Evolutionary conservation across 2,797 vertebrate species (phyloP).

Genomic region (Bradypodion ventrale): DNA sequence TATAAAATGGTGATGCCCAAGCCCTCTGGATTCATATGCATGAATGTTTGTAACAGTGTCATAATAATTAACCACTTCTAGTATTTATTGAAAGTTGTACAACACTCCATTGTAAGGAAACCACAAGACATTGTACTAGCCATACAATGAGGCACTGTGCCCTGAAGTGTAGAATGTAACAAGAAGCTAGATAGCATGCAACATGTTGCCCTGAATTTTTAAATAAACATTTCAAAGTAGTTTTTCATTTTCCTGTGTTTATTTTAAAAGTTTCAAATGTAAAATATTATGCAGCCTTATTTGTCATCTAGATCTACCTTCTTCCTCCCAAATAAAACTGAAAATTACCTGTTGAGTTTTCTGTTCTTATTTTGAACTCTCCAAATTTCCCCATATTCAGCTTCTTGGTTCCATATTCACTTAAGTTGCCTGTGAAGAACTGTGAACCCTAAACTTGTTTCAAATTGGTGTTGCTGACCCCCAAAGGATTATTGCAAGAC

Average conservation of each 20-base stretch:
- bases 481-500: too few relatives aligned
- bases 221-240: neutral
- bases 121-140: constrained; percentile 17
- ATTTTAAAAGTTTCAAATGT: neutral
- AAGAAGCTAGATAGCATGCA: constrained; percentile 7
- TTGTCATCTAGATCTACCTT: neutral
- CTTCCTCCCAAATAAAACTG: neutral
- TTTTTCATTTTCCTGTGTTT: neutral
- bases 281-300: neutral
- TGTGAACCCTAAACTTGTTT: too few relatives aligned
- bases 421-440: neutral
- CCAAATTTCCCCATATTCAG: neutral
- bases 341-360: neutral
- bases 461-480: neutral
- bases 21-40: constrained; percentile 1
- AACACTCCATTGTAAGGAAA: constrained; percentile 28
- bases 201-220: constrained; percentile 20
- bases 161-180: constrained; percentile 24
- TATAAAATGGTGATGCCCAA: neutral
- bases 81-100: constrained; percentile 18
- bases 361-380: neutral
- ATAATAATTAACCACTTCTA: constrained; percentile 13
- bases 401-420: neutral
- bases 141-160: constrained; percentile 32
- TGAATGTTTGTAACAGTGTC: constrained; percentile 12